Base-by-base conservation (phyloP, 2,888 invertebrate genomes). In the Parasteatoda lunata region DNA sequence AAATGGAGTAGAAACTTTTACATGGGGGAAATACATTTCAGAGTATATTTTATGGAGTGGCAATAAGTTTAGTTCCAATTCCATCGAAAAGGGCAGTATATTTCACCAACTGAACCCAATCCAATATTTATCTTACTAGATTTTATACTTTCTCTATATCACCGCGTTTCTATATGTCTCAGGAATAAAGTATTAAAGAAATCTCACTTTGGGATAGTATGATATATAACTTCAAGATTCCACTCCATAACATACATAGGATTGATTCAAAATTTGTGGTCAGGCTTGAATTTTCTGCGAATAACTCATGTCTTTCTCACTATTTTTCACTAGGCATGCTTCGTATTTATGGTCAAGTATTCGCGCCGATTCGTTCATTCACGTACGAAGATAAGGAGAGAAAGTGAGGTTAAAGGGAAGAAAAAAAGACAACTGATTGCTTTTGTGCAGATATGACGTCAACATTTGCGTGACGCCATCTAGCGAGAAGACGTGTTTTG, bases 221-320 rank as follows among this genome's bases (percentile, higher is more conserved):
- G 68, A 75, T 81, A 48, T 76, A 69, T 81, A 51, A 69, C 49
- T 49, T 15, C 30, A 59, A 69, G 15, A 76, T 68, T 69, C 81
- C 73, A 80, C 73, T 66, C 52, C 73, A 81, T 69, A 81, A 81
- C 47, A 13, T 15, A 75, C 48, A 47, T 6, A 30, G 75, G 75
- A 81, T 81, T 49, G 81, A 75, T 81, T 81, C 64, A 9, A 47
- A n/a, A 30, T 52, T 75, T 75, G 81, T 8, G 69, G 81, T 75
- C 75, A 68, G 48, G 13, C 59, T 73, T 72, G 66, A 65, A 66
- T 15, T 68, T 51, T 48, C 45, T 47, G 45, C 71, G 66, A 8
- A 80, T 80, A 80, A 80, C 30, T 73, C 80, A 73, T 45, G 49
- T n/a, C 49, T 70, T 70, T 6, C 70, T 70, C 49, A 4, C 49